A percentile compares a stretch with the other conserved stretches of the same genome.
These are phyloP conservation scores for Mimachlamys varia DNA, from an alignment of 2,888 invertebrate genomes.

Conservation along the genomic window DNA sequence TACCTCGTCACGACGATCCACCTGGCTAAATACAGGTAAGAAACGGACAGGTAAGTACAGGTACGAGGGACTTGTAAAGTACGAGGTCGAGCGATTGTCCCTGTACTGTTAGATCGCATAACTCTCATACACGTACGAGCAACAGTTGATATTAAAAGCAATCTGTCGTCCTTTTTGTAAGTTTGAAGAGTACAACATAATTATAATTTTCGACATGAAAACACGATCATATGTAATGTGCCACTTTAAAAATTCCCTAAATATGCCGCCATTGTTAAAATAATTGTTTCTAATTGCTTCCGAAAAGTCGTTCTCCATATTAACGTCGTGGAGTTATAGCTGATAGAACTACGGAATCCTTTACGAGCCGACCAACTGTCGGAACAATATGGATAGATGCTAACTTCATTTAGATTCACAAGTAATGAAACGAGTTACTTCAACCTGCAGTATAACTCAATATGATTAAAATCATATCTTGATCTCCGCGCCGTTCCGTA, in stretches of 20 bases:
- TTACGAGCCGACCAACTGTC: too few species aligned
- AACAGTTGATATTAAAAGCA: neutral
- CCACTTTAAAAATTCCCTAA: neutral
- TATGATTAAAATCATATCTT: too few species aligned
- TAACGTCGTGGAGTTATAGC: neutral
- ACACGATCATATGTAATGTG: neutral
- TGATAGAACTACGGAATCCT: too few species aligned
- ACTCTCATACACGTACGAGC: neutral
- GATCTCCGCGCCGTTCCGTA: too few species aligned
- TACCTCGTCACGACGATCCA: neutral
- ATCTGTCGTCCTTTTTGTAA: neutral
- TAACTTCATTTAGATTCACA: too few species aligned
- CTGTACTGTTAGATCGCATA: neutral
- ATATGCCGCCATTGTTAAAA: neutral
- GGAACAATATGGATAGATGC: too few species aligned
- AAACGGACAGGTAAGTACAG: neutral
- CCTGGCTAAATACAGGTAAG: neutral
- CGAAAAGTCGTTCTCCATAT: neutral
- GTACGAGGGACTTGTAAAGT: neutral
- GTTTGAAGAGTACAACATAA: neutral
- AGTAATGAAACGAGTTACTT: too few species aligned
- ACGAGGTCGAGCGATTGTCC: neutral
- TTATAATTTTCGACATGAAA: constrained; percentile 21
- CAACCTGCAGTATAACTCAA: too few species aligned
- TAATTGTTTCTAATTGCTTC: constrained; percentile 10